Percentiles rank a stretch among this genome's conserved stretches.
These are phyloP conservation scores for Oopsacas minuta DNA, from an alignment of 37 sponge, comb jelly and placozoan genomes.

Conservation along the genomic window DNA sequence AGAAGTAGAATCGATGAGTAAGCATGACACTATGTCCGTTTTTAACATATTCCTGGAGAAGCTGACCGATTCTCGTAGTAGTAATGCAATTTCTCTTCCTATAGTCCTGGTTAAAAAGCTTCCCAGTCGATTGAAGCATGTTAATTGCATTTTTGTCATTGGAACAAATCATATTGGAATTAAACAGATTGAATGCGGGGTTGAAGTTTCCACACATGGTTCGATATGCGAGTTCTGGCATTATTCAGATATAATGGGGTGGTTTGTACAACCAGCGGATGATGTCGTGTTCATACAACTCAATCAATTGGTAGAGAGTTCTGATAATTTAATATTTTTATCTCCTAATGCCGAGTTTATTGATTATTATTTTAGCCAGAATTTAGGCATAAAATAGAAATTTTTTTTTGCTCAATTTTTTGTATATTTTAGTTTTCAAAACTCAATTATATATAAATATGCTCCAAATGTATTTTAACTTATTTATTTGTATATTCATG, in stretches of 20 bases:
- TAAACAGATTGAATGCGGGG: background rate
- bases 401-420: background rate
- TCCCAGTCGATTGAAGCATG: background rate
- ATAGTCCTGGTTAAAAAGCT: background rate
- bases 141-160: background rate
- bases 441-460: no score
- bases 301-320: background rate
- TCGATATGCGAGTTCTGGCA: no score
- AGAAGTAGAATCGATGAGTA: background rate
- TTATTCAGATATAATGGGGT: background rate
- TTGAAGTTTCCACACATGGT: no score
- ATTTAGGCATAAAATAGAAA: background rate
- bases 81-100: background rate
- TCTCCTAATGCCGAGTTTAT: background rate
- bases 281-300: background rate
- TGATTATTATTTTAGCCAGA: background rate
- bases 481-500: no score
- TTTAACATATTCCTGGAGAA: background rate
- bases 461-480: no score
- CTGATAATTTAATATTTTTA: background rate
- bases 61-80: background rate
- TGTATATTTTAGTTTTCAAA: no score
- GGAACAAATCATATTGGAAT: background rate
- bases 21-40: background rate
- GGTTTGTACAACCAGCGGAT: background rate